Percentiles rank a stretch among this genome's conserved stretches.
Evolutionary conservation across 2,113 vertebrate genomes (phyloP).

Genomic region (Anguilla japonica): DNA sequence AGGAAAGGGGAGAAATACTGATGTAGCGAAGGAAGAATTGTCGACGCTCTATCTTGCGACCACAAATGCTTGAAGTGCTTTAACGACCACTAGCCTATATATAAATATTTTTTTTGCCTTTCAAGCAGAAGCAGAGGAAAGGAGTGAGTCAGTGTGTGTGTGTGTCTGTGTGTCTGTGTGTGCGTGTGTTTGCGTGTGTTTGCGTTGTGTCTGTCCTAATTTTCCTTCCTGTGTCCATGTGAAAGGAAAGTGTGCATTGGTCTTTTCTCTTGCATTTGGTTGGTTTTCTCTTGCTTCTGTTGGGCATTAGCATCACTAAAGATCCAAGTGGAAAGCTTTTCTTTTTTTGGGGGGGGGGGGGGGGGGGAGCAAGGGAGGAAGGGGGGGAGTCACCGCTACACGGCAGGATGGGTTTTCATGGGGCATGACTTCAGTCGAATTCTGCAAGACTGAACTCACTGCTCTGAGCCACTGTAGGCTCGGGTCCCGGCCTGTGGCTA

Average conservation of each 20-base stretch:
- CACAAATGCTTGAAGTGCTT: not conserved
- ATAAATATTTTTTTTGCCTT: too few species aligned
- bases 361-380: slow-evolving; percentile 15
- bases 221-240: not conserved
- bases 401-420: slow-evolving; percentile 57
- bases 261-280: not conserved
- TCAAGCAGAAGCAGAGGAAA: not conserved
- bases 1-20: not conserved
- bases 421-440: slow-evolving; percentile 57
- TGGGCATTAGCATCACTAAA: not conserved
- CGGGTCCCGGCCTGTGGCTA: slow-evolving; percentile 34
- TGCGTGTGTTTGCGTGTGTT: not conserved
- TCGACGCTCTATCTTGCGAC: not conserved
- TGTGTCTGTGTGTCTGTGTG: not conserved
- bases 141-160: not conserved
- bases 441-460: slow-evolving; percentile 58
- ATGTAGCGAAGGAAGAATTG: not conserved
- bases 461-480: slow-evolving; percentile 39
- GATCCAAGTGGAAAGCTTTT: slow-evolving; percentile 43
- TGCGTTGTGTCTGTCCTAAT: not conserved
- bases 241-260: not conserved
- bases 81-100: too few species aligned
- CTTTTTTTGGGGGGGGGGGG: not conserved
- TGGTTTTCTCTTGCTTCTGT: not conserved
- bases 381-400: slow-evolving; percentile 38